Evolutionary conservation across 2,888 invertebrate genomes (phyloP).

Genomic region (Chloroclysta siterata): DNA sequence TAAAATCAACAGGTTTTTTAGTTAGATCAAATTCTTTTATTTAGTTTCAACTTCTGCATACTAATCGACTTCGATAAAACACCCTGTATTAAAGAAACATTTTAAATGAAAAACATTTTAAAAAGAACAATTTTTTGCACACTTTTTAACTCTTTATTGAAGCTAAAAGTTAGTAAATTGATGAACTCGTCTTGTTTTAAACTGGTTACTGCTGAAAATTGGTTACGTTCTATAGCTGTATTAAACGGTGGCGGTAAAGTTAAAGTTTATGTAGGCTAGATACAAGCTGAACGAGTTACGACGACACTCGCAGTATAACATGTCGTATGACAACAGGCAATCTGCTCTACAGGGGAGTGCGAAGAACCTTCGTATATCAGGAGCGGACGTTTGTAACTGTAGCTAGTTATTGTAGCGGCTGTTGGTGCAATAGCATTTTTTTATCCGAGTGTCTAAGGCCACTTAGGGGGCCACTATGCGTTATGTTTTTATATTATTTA

Average conservation of each 20-base stretch:
- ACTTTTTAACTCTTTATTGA: constrained; percentile 8
- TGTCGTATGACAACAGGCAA: constrained; percentile 23
- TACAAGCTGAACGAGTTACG: constrained; percentile 15
- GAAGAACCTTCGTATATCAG: not conserved
- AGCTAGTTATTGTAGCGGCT: too few relatives aligned
- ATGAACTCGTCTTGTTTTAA: constrained; percentile 16
- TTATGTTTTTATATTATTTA: too few relatives aligned
- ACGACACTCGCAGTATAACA: constrained; percentile 17
- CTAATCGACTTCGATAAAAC: not conserved
- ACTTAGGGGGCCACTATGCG: too few relatives aligned
- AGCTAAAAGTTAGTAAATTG: constrained; percentile 14
- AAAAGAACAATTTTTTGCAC: not conserved
- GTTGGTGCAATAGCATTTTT: too few relatives aligned
- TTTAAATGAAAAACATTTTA: not conserved
- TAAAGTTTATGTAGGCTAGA: constrained; percentile 17
- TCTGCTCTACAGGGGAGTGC: constrained; percentile 11
- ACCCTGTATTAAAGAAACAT: not conserved
- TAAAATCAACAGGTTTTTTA: not conserved
- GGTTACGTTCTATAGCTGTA: constrained; percentile 1
- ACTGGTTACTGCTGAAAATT: constrained; percentile 6
- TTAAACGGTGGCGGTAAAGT: constrained; percentile 20
- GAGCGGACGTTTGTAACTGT: too few relatives aligned
- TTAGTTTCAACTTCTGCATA: too few relatives aligned
- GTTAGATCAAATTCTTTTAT: too few relatives aligned
- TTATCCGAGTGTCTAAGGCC: too few relatives aligned